phyloP scores from a whole-genome alignment of 2,888 invertebrate genomes.

The Trissolcus brochymenae region DNA sequence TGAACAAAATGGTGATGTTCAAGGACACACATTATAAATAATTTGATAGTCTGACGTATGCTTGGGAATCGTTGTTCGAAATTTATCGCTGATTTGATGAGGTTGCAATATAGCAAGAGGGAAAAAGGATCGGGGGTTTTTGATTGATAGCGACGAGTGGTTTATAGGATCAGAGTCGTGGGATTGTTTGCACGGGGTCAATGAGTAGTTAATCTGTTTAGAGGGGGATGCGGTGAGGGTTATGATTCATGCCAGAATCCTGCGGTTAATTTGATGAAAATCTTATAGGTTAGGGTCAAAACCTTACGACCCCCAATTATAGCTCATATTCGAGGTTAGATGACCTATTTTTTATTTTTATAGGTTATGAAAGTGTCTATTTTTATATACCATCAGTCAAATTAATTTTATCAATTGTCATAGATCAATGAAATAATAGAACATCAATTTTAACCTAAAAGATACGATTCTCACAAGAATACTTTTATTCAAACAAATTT shows the following conservation, averaged over 20 bases:
- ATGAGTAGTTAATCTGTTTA: slow-evolving; percentile 5
- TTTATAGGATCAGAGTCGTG: slow-evolving; percentile 4
- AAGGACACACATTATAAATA: neutral
- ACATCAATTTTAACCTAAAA: no score
- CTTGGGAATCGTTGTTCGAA: neutral
- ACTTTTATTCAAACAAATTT: no score
- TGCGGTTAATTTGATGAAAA: neutral
- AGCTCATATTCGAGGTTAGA: no score
- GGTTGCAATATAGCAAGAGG: neutral
- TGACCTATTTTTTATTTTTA: no score
- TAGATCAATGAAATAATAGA: no score
- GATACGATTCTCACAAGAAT: no score
- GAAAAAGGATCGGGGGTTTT: neutral
- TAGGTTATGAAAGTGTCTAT: no score
- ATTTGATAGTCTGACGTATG: neutral
- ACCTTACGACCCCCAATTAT: no score
- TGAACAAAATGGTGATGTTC: no score
- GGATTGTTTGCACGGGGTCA: slow-evolving; percentile 8
- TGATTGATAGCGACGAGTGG: slow-evolving; percentile 11
- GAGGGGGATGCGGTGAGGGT: neutral
- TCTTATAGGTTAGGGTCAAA: no score
- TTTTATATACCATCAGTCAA: no score
- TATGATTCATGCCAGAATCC: neutral
- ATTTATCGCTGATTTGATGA: slow-evolving; percentile 1
- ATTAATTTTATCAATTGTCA: no score